These are phyloP conservation scores for Drosophila trichaetosa DNA, from an alignment of 2,888 invertebrate genomes.

Conservation along the genomic window DNA sequence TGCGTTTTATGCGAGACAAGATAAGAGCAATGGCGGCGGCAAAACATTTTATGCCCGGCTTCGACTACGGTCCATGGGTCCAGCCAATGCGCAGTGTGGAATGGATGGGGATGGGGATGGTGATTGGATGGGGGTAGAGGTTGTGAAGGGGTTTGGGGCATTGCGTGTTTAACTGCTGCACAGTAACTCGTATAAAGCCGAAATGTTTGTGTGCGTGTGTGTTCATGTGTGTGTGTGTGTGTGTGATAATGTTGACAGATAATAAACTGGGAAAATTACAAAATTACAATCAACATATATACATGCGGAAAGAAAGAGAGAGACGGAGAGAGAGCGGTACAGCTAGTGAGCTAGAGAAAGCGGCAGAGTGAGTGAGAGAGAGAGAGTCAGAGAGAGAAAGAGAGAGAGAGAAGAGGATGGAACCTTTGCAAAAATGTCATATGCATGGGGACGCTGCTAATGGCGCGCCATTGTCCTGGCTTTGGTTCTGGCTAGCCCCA, in stretches of 20 bases:
- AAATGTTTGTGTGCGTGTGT: conserved; percentile 22
- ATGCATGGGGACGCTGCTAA: conserved; percentile 64
- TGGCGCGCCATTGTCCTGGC: conserved; percentile 71
- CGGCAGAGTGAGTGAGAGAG: conserved; percentile 7
- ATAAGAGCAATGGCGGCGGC: conserved; percentile 75
- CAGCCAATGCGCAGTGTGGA: conserved; percentile 30
- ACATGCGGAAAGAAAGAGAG: conserved; percentile 19
- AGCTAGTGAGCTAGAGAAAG: conserved; percentile 21
- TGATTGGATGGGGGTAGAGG: conserved; percentile 1
- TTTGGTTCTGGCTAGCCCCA: conserved; percentile 15
- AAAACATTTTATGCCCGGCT: conserved; percentile 64
- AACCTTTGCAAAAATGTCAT: conserved; percentile 62
- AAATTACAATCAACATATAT: conserved; percentile 75
- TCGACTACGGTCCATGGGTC: conserved; percentile 36
- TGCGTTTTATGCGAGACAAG: conserved; percentile 76
- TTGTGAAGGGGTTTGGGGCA: conserved; percentile 12
- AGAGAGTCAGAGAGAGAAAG: conserved; percentile 8
- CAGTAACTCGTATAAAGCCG: conserved; percentile 38
- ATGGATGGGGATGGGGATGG: conserved; percentile 1
- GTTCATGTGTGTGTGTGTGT: conserved; percentile 35
- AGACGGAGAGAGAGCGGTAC: conserved; percentile 18
- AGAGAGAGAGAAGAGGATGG: conserved; percentile 16
- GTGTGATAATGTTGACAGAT: conserved; percentile 80
- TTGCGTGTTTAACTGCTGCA: conserved; percentile 62
- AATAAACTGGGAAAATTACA: conserved; percentile 80